Evolutionary conservation across 2,888 invertebrate genomes (phyloP).

Genomic region (Ophonus ardosiacus): DNA sequence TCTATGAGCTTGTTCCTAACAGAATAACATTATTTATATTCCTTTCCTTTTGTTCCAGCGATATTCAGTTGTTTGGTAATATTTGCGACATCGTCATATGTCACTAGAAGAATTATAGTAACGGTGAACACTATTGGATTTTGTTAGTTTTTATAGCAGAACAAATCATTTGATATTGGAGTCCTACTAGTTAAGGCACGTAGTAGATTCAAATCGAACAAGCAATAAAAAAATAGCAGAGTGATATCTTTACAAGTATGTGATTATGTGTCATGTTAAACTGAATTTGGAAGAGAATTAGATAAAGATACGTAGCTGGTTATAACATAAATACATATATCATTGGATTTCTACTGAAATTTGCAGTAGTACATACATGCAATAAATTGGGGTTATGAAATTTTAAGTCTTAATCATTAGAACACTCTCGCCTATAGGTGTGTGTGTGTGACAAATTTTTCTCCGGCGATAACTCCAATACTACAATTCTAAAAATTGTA

Average conservation of each 20-base stretch:
- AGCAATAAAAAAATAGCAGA: background rate
- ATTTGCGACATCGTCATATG: constrained; percentile 34
- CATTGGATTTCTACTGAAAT: too few relatives aligned
- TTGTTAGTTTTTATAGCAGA: background rate
- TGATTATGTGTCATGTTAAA: background rate
- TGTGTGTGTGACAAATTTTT: too few relatives aligned
- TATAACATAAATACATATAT: too few relatives aligned
- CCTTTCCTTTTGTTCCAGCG: constrained; percentile 31
- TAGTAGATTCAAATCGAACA: background rate
- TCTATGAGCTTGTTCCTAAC: constrained; percentile 36
- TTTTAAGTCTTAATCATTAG: too few relatives aligned
- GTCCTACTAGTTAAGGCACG: constrained; percentile 4
- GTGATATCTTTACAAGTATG: background rate
- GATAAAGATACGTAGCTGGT: background rate
- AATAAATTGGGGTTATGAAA: too few relatives aligned
- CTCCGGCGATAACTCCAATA: too few relatives aligned
- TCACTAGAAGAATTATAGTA: constrained; percentile 24
- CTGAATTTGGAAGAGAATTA: background rate
- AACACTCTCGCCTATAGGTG: too few relatives aligned
- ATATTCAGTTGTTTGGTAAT: constrained; percentile 42
- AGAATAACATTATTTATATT: constrained; percentile 42
- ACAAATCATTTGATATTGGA: constrained; percentile 25
- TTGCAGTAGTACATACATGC: too few relatives aligned
- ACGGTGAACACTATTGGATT: constrained; percentile 30
- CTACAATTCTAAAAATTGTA: too few relatives aligned